phyloP scores from a whole-genome alignment of 2,113 vertebrate species.

The Sceloporus undulatus region DNA sequence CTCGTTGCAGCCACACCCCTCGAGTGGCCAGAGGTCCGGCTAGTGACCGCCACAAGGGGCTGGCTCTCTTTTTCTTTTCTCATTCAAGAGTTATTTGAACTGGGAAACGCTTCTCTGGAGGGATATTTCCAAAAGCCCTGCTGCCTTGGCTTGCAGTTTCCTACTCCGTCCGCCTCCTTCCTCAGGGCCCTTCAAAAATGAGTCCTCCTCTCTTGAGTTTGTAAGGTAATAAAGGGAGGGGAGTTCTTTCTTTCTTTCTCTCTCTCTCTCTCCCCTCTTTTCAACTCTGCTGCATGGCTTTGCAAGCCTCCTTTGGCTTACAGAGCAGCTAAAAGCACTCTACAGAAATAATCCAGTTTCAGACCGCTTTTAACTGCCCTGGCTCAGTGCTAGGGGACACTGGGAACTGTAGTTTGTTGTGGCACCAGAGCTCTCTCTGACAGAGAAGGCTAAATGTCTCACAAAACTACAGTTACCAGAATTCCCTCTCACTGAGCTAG shows the following conservation, averaged over 20 bases:
- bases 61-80: background rate
- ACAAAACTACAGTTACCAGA: too few species aligned
- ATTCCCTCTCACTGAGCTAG: too few species aligned
- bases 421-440: too few species aligned
- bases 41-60: background rate
- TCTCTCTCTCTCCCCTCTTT: background rate
- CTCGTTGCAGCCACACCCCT: background rate
- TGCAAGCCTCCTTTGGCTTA: background rate
- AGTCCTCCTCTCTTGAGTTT: background rate
- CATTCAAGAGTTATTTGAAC: background rate
- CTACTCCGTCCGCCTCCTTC: background rate
- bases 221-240: constrained; percentile 3
- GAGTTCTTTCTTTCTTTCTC: too few species aligned
- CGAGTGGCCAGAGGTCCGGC: background rate
- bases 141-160: background rate
- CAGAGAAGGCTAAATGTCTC: too few species aligned
- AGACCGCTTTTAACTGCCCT: too few species aligned
- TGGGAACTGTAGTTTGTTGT: too few species aligned
- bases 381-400: too few species aligned
- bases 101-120: background rate
- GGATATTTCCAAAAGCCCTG: too few species aligned
- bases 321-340: background rate
- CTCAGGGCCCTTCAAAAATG: background rate
- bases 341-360: too few species aligned
- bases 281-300: background rate